Evolutionary conservation across 2,113 vertebrate species (phyloP), one percentile per base, ranked within the genome.

Genomic region (Mormyrus iriodes): DNA sequence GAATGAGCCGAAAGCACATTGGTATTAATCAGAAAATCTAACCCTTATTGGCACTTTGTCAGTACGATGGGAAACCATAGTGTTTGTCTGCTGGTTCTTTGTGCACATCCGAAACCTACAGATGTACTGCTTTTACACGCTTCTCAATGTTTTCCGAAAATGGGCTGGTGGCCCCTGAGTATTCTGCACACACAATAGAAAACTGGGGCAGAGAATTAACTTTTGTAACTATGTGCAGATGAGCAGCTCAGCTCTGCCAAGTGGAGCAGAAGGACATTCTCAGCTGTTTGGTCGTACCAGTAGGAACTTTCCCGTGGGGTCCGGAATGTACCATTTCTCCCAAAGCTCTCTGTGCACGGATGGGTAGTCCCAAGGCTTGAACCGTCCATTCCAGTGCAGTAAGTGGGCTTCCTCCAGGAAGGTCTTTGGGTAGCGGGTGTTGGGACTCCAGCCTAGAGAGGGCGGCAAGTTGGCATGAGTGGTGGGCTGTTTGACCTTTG

Each of bases 301-400:
- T 90, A 95, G 94, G 94, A 99, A 99, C 90, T 91, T 96, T 86
- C 96, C 95, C 17, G 96, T 96, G 44, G 98, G 98, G 92, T 99
- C 98, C 31, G 98, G 97, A 89, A 99, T 94, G 92, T 98, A 99
- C 98, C 98, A 99, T 92, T 92, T 98, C 93, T 99, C 97, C 98
- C 98, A 99, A 53, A 97, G 93, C 46, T 98, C 96, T 1, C 93
- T 92, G 94, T 99, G 97, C 82, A 97, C 96, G 2, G 96, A 96
- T 1, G 97, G 96, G 42, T 97, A 96, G 69, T 95, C 96, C 98
- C 98, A 99, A 0, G 98, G 98, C 87, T 99, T 99, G 39, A 98
- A 98, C 31, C 95, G 96, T 88, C 98, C 98, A 1, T 97, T 99
- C 98, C 98, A 99, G 90, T 99, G 98, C 90, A 99, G 96, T 90